Evolutionary conservation across 2,113 vertebrate genomes (phyloP).

Genomic region (Dascyllus trimaculatus): DNA sequence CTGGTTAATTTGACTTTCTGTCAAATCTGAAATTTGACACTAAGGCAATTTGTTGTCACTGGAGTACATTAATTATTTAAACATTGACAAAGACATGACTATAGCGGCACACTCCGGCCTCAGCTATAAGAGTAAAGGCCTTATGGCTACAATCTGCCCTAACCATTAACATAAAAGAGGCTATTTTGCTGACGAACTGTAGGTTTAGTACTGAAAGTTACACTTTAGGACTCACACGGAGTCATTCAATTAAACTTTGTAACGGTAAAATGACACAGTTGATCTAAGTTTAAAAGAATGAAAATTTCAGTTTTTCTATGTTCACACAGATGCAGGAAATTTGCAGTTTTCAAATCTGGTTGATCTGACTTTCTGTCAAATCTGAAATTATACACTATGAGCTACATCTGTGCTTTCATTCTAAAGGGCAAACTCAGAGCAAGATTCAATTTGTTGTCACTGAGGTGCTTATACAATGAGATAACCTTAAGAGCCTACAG

Average conservation of each 20-base stretch:
- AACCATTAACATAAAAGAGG: conserved; percentile 1
- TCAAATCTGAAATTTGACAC: neutral
- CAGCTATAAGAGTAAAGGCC: no score
- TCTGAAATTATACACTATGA: neutral
- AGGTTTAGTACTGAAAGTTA: conserved; percentile 20
- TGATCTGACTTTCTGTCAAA: conserved; percentile 19
- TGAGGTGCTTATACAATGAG: conserved; percentile 4
- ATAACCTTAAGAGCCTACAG: neutral
- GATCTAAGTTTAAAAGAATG: conserved; percentile 9
- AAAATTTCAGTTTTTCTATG: neutral
- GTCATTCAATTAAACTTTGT: conserved; percentile 8
- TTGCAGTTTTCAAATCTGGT: neutral
- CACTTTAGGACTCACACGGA: neutral
- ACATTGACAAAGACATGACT: no score
- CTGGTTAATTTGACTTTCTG: conserved; percentile 9
- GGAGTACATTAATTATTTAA: no score
- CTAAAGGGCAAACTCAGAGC: conserved; percentile 14
- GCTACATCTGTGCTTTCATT: conserved; percentile 21
- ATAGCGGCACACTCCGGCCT: no score
- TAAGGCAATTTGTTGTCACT: no score
- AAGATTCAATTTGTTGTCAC: neutral
- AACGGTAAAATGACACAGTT: no score
- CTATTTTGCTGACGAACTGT: neutral
- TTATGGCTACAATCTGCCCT: no score
- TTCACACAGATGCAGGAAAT: neutral